Evolutionary conservation across 2,113 vertebrate species (phyloP).

Genomic region (Fulmarus glacialis): DNA sequence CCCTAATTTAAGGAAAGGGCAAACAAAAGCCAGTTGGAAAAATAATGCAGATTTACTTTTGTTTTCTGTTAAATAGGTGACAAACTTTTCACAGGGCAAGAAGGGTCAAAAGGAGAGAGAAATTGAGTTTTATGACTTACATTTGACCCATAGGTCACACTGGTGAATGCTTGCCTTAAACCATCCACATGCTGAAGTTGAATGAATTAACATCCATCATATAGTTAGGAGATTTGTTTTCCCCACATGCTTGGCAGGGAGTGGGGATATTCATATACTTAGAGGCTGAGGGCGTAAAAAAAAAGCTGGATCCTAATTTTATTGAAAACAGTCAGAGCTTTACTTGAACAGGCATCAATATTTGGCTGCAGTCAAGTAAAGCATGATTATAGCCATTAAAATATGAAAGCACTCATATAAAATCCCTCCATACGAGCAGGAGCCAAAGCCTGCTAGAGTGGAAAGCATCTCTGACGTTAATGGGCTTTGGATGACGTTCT

Average conservation of each 20-base stretch:
- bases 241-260: background rate
- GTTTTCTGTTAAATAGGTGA: background rate
- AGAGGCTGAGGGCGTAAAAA: background rate
- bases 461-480: slow-evolving; percentile 38
- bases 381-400: slow-evolving; percentile 32
- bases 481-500: slow-evolving; percentile 28
- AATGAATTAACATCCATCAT: background rate
- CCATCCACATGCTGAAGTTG: background rate
- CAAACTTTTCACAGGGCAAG: background rate
- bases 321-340: background rate
- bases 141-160: background rate
- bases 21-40: background rate
- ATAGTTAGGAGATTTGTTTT: background rate
- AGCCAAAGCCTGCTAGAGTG: slow-evolving; percentile 30
- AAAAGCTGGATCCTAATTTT: background rate
- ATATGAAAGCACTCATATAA: slow-evolving; percentile 26
- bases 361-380: slow-evolving; percentile 17
- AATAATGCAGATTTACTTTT: background rate
- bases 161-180: background rate
- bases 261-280: background rate
- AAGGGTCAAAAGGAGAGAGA: background rate
- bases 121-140: background rate
- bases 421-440: background rate
- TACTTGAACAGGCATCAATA: slow-evolving; percentile 12
- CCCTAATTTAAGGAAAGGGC: background rate